Evolutionary conservation across 2,113 vertebrate genomes (phyloP).

Genomic region (Puffinus mauretanicus): DNA sequence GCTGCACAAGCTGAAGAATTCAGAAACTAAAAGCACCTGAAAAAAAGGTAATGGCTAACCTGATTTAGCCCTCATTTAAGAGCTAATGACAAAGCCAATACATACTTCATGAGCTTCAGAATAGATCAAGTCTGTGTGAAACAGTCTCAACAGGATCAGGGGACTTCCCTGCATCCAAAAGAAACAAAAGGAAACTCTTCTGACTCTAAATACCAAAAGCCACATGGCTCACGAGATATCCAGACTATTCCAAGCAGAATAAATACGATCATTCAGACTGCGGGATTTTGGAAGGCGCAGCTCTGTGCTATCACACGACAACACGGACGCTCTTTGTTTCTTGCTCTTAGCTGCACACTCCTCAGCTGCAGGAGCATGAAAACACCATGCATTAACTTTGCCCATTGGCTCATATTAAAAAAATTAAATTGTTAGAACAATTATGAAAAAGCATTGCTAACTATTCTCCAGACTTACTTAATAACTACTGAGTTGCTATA

Average conservation of each 20-base stretch:
- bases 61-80: neutral
- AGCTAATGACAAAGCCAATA: neutral
- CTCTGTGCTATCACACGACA: too few species aligned
- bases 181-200: neutral
- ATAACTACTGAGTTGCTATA: neutral
- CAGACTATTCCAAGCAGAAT: neutral
- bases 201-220: neutral
- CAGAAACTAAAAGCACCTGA: neutral
- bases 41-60: neutral
- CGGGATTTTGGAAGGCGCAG: too few species aligned
- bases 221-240: neutral
- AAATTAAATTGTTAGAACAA: neutral
- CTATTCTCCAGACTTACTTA: neutral
- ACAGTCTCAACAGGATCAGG: neutral
- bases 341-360: neutral
- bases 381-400: neutral
- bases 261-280: accelerated
- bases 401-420: neutral
- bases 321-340: neutral
- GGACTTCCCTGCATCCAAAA: neutral
- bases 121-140: neutral
- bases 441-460: neutral
- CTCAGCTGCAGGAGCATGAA: neutral
- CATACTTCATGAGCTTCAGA: neutral
- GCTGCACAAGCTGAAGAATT: neutral